phyloP scores from a whole-genome alignment of 2,113 vertebrate genomes.

The Serinus canaria region DNA sequence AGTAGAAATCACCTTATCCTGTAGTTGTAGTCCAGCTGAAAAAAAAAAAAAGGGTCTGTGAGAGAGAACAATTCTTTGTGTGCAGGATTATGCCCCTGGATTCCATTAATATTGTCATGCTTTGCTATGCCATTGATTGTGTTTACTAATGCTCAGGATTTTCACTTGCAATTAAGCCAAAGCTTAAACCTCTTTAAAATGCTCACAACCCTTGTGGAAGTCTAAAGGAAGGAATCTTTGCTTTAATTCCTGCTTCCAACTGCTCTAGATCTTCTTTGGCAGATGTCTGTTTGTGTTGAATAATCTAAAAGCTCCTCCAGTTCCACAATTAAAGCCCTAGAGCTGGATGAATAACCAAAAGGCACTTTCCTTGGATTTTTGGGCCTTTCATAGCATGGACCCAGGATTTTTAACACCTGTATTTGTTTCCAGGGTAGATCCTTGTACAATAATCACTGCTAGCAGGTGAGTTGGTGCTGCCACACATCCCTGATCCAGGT shows the following conservation, averaged over 20 bases:
- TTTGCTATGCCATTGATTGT: not conserved
- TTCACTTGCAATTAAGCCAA: constrained; percentile 37
- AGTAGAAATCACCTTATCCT: not conserved
- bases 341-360: not conserved
- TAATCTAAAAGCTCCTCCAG: not conserved
- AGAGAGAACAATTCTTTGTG: not conserved
- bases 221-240: constrained; percentile 13
- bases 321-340: not conserved
- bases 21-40: not conserved
- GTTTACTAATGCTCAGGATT: not conserved
- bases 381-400: not conserved
- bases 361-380: not conserved
- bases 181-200: constrained; percentile 57
- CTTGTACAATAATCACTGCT: not conserved
- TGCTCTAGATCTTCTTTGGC: not conserved
- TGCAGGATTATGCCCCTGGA: not conserved
- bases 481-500: not conserved
- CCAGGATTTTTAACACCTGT: not conserved
- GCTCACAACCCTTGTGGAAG: not conserved
- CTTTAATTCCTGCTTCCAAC: constrained; percentile 34
- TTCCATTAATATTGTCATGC: not conserved
- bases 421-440: not conserved
- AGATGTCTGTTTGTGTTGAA: not conserved
- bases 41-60: not conserved
- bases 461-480: not conserved